Conservation (phyloP, 2,113 vertebrate genomes). For the Sphaerodactylus townsendi region DNA sequence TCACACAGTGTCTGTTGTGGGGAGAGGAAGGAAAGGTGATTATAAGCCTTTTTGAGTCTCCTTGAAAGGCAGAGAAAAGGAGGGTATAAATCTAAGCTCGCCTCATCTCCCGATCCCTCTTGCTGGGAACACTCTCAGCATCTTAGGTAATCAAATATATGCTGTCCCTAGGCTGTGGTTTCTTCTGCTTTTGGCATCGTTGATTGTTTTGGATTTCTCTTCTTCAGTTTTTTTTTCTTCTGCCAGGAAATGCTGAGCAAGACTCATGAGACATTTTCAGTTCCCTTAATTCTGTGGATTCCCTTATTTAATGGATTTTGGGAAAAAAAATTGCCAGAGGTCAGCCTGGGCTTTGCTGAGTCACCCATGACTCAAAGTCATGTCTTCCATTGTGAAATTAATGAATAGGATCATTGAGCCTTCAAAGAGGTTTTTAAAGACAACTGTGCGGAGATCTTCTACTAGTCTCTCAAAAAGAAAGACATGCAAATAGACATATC, state of each 20-base stretch:
- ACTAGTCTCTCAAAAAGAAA: not conserved
- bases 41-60: too few species aligned
- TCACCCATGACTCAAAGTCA: constrained; percentile 4
- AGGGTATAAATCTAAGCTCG: too few species aligned
- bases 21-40: too few species aligned
- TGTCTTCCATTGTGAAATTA: not conserved
- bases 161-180: not conserved
- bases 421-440: not conserved
- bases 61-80: too few species aligned
- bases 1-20: too few species aligned
- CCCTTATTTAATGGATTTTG: constrained; percentile 8
- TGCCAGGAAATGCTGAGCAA: constrained; percentile 25
- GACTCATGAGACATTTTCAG: constrained; percentile 4
- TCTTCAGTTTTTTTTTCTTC: not conserved
- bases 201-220: not conserved
- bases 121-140: not conserved
- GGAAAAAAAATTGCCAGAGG: not conserved
- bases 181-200: not conserved
- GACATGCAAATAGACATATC: not conserved
- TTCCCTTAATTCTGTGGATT: constrained; percentile 20
- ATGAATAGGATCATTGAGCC: not conserved
- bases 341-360: not conserved
- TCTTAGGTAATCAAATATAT: not conserved
- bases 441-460: not conserved
- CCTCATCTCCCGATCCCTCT: not conserved